These are phyloP conservation scores for Gasterosteus aculeatus DNA, from an alignment of 2,113 vertebrate species.

Conservation along the genomic window DNA sequence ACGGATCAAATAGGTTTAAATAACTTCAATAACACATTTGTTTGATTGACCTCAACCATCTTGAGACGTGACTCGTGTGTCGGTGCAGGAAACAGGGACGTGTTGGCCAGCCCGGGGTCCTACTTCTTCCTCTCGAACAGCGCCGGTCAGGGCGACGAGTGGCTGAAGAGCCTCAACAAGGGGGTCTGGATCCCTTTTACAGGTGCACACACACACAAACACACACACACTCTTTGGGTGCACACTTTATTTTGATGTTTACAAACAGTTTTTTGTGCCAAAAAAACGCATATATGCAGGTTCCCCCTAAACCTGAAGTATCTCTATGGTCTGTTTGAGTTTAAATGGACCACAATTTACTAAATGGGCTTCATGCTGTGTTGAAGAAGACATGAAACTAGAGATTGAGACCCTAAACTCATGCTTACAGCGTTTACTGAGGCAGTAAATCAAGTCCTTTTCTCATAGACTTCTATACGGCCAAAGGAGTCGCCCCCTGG, in stretches of 20 bases:
- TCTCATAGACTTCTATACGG: background rate
- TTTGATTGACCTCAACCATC: background rate
- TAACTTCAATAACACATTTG: background rate
- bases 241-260: no score
- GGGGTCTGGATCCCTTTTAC: slow-evolving; percentile 85
- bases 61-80: background rate
- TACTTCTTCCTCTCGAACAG: slow-evolving; percentile 85
- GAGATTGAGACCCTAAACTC: no score
- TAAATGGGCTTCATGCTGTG: no score
- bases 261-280: no score
- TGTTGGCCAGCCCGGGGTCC: slow-evolving; percentile 81
- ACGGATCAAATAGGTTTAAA: background rate
- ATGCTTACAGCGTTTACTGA: no score
- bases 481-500: background rate
- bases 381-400: no score
- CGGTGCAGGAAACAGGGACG: slow-evolving; percentile 76
- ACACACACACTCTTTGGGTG: no score
- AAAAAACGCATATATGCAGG: no score
- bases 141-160: slow-evolving; percentile 82
- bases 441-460: no score
- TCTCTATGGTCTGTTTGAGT: no score
- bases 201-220: slow-evolving; percentile 57
- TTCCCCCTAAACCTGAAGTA: no score
- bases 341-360: no score
- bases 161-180: slow-evolving; percentile 83